Evolutionary conservation across 2,113 vertebrate genomes (phyloP).

Genomic region (Coptodon bakossiorum): DNA sequence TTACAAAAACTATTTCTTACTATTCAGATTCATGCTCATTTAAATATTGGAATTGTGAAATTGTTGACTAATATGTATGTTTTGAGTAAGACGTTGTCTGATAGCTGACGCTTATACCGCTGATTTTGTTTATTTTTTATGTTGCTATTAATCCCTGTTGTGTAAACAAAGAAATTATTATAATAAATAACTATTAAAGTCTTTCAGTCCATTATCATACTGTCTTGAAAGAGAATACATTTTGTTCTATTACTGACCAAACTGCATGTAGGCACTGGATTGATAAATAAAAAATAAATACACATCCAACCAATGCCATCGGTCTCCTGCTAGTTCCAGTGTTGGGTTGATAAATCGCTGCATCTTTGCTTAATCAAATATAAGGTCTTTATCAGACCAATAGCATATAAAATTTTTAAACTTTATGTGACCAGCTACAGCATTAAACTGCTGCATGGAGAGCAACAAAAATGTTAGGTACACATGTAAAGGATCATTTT

Average conservation of each 20-base stretch:
- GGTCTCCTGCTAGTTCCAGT: not conserved
- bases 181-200: not conserved
- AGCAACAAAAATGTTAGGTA: not conserved
- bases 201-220: not conserved
- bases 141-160: not conserved
- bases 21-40: not conserved
- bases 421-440: not conserved
- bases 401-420: not conserved
- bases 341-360: not conserved
- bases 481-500: not conserved
- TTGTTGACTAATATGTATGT: not conserved
- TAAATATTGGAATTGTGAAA: not conserved
- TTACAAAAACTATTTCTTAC: not conserved
- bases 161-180: not conserved
- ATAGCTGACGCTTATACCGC: not conserved
- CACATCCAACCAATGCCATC: not conserved
- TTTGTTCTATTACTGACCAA: not conserved
- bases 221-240: not conserved
- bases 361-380: not conserved
- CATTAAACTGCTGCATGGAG: not conserved
- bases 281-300: not conserved
- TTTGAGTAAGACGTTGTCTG: not conserved
- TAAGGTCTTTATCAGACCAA: not conserved
- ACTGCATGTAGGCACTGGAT: not conserved
- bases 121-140: not conserved